Evolutionary conservation across 2,113 vertebrate species (phyloP), one percentile per base, ranked within the genome.

Genomic region (Tretioscincus oriximinensis): DNA sequence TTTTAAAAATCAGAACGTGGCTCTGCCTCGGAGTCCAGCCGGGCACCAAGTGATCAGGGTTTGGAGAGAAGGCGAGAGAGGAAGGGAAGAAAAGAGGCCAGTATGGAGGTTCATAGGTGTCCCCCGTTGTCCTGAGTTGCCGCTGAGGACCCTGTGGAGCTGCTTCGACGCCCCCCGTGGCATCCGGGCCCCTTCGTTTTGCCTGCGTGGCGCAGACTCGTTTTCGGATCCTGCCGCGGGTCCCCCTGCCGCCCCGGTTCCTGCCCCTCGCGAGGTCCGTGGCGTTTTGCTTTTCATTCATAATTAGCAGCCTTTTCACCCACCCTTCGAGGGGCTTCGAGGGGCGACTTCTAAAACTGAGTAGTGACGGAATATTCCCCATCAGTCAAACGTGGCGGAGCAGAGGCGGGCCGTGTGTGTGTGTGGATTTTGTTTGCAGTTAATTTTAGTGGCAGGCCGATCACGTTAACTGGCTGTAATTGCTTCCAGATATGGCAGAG

Each of bases 401-500:
- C 84, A 93, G 91, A 95, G 93, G 93, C 95, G 96, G 95, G 95
- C 93, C 2, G 14, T 9, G 49, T 9, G 49, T 9, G 49, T 51
- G 49, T 9, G 49, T 14, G 16, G 94, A 95, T 95, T 95, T 95
- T 95, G 94, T 96, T 96, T 93, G 95, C 94, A 96, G 97, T 97
- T 98, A 96, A 96, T 96, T 95, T 96, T 96, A 95, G 97, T 94
- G 96, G 94, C 96, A 93, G 93, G 96, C 96, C 94, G 97, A 97
- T 99, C 97, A 98, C 94, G 95, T 97, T 97, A 97, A 98, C 96
- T 90, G 95, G 93, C 91, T 92, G 90, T 97, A 98, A 99, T 98
- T 96, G 96, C 96, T 98, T 97, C 97, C 98, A 99, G 97, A 97
- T 96, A 96, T 94, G 95, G 94, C 95, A 88, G 92, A 95, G 95